Base-by-base conservation (phyloP, 2,888 invertebrate species). In the Rhingia rostrata region DNA sequence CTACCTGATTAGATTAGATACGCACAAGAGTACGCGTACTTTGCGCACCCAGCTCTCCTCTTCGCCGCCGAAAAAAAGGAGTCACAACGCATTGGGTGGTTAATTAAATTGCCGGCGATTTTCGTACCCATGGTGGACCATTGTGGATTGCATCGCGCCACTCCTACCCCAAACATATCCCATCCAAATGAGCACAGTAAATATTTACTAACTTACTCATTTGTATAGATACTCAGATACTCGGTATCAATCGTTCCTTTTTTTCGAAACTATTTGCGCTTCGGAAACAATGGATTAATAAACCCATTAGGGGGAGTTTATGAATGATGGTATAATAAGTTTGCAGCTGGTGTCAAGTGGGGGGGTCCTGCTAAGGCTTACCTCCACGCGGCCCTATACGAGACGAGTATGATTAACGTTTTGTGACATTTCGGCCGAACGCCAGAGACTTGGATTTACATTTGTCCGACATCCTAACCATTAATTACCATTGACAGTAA, bases 401-500 rank as follows among this genome's bases (percentile, higher is more conserved):
- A 6, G 37, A 53, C 12, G 35, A 35, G 58, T 66, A 37, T 72
- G 58, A 74, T 75, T 80, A 84, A 84, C 64, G 70, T 74, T 79
- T 80, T 80, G 69, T 74, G 80, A 80, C 80, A 84, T 80, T 84
- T 75, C 41, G 6, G 43, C 22, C 37, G 32, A 51, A 4, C n/a
- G 33, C 2, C 2, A 58, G 22, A 14, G 32, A 47, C 12, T 1
- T 32, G 47, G 32, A 58, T 61, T 41, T 56, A 72, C 78, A 78
- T 74, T 69, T 74, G 58, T 67, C 60, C 32, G 61, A 73, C 64
- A 70, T 47, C 54, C 54, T 7, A 3, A 47, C 61, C 84, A 80
- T 80, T 79, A 84, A 84, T 84, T 84, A 84, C 12, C 80, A 84
- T 79, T 84, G 84, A 75, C 84, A 84, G 80, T 84, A 84, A 84